Evolutionary conservation across 2,888 invertebrate genomes (phyloP).

Genomic region (Caenorhabditis panamensis): DNA sequence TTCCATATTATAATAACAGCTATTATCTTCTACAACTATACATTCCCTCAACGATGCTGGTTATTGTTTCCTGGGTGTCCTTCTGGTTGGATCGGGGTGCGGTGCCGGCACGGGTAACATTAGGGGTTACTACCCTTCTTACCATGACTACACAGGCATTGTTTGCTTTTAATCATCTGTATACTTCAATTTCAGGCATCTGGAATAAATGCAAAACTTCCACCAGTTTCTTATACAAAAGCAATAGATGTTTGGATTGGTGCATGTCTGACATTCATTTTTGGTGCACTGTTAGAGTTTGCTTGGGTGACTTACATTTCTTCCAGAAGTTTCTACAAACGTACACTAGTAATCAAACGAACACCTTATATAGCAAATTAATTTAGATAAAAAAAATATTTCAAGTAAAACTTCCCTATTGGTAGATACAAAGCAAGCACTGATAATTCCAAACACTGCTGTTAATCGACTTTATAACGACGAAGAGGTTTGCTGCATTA

Average conservation of each 20-base stretch:
- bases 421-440: constrained; percentile 48
- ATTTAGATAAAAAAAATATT: constrained; percentile 40
- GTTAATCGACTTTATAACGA: constrained; percentile 22
- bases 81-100: constrained; percentile 78
- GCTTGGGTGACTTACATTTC: constrained; percentile 92
- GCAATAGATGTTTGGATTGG: constrained; percentile 82
- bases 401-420: constrained; percentile 48
- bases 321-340: constrained; percentile 73
- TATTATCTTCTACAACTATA: constrained; percentile 99
- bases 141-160: constrained; percentile 89
- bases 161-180: background rate
- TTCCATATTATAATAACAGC: too few relatives aligned
- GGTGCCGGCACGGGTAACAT: constrained; percentile 81
- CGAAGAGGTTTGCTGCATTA: background rate
- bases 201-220: constrained; percentile 79
- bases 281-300: constrained; percentile 94
- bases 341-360: constrained; percentile 61
- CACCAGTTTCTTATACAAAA: constrained; percentile 91
- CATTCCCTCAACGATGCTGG: constrained; percentile 90
- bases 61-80: constrained; percentile 78
- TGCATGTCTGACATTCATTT: constrained; percentile 93
- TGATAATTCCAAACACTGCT: constrained; percentile 53
- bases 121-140: constrained; percentile 94
- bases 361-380: background rate
- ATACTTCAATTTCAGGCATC: constrained; percentile 65